Conservation (phyloP, 2,113 vertebrate genomes). For the Neogobius melanostomus region DNA sequence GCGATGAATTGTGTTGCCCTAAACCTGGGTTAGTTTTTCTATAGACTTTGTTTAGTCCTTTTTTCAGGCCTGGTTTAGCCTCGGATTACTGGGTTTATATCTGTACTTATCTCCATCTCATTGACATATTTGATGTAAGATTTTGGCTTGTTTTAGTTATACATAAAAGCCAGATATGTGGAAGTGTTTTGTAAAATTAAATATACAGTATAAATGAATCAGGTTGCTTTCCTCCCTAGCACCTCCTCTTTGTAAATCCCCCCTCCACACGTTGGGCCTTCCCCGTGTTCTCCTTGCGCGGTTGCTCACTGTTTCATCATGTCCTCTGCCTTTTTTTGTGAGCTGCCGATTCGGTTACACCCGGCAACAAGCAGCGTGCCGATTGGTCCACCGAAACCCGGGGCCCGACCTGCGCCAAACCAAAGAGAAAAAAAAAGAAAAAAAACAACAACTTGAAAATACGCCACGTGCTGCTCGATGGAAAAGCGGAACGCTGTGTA, state of each 20-base stretch:
- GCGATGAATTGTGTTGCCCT: too few relatives aligned
- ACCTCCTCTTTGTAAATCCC: conserved; percentile 31
- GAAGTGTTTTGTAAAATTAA: too few relatives aligned
- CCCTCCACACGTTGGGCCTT: conserved; percentile 4
- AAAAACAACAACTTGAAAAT: neutral
- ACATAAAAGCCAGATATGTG: too few relatives aligned
- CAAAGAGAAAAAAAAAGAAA: neutral
- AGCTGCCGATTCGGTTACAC: conserved; percentile 34
- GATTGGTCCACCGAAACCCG: conserved; percentile 18
- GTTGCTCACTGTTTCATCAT: conserved; percentile 65
- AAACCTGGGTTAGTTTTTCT: too few relatives aligned
- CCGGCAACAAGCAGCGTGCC: conserved; percentile 1
- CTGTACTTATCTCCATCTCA: too few relatives aligned
- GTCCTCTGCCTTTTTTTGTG: conserved; percentile 32
- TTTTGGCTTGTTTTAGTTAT: too few relatives aligned
- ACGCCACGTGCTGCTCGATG: neutral
- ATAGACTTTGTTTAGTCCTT: too few relatives aligned
- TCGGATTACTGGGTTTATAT: too few relatives aligned
- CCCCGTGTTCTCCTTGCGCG: conserved; percentile 13
- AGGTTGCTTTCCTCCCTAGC: too few relatives aligned
- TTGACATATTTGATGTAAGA: too few relatives aligned
- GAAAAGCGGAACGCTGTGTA: neutral
- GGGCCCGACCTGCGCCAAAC: neutral
- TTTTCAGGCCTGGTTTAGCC: too few relatives aligned
- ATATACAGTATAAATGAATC: too few relatives aligned